Evolutionary conservation across 2,797 vertebrate species (phyloP).

Genomic region (Balearica regulorum): DNA sequence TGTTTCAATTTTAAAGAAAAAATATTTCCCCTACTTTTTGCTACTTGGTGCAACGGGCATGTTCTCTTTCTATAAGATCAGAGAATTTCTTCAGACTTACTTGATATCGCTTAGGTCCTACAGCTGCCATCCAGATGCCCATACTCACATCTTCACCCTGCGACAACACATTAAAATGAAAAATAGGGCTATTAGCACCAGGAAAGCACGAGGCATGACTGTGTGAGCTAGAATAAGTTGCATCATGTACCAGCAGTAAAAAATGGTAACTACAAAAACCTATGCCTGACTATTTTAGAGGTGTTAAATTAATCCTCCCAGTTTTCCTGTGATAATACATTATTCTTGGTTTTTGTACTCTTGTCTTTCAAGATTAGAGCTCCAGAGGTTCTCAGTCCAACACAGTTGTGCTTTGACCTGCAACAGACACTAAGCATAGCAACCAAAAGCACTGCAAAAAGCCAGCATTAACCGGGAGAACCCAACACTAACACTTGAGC

Average conservation of each 20-base stretch:
- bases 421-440: neutral
- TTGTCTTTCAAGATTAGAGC: neutral
- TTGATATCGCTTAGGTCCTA: constrained; percentile 90
- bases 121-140: constrained; percentile 99
- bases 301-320: neutral
- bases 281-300: neutral
- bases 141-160: constrained; percentile 99
- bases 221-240: neutral
- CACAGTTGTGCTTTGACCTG: neutral
- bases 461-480: neutral
- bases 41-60: neutral
- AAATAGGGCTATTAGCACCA: neutral
- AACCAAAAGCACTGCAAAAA: neutral
- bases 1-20: neutral
- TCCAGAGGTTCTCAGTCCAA: neutral
- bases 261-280: neutral
- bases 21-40: neutral
- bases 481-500: neutral
- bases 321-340: neutral
- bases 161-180: neutral
- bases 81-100: neutral
- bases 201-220: neutral
- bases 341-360: neutral
- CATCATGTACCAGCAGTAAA: neutral
- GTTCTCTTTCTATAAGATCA: neutral